Conservation (phyloP, 2,888 invertebrate species). For the Lamellibrachia columna region DNA sequence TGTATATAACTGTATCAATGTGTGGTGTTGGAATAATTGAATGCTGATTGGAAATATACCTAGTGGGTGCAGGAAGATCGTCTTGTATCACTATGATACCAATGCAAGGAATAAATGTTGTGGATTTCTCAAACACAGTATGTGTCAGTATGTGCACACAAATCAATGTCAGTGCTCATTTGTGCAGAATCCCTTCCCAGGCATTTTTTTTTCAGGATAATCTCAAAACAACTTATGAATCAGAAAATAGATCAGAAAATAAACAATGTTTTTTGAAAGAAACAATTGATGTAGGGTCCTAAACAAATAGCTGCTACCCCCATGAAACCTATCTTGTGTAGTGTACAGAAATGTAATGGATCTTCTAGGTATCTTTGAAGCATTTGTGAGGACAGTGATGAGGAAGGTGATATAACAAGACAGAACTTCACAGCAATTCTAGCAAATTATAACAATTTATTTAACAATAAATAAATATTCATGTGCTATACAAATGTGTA, state of each 20-base stretch:
- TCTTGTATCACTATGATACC: background rate
- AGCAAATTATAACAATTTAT: constrained; percentile 4
- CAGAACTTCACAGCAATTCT: background rate
- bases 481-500: background rate
- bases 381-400: too few species aligned
- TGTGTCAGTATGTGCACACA: background rate
- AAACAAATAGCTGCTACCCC: background rate
- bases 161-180: background rate
- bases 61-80: background rate
- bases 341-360: too few species aligned
- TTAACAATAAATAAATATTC: constrained; percentile 13
- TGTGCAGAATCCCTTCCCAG: background rate
- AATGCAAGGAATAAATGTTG: background rate
- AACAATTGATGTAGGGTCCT: background rate
- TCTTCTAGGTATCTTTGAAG: too few species aligned
- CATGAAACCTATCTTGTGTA: background rate
- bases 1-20: background rate
- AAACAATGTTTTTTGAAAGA: background rate
- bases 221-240: background rate
- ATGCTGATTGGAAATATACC: background rate
- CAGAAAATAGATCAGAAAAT: background rate
- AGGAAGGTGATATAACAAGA: background rate
- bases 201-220: background rate
- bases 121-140: background rate
- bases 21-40: background rate